Base-by-base conservation (phyloP, 2,797 vertebrate species). In the Thamnophis elegans region DNA sequence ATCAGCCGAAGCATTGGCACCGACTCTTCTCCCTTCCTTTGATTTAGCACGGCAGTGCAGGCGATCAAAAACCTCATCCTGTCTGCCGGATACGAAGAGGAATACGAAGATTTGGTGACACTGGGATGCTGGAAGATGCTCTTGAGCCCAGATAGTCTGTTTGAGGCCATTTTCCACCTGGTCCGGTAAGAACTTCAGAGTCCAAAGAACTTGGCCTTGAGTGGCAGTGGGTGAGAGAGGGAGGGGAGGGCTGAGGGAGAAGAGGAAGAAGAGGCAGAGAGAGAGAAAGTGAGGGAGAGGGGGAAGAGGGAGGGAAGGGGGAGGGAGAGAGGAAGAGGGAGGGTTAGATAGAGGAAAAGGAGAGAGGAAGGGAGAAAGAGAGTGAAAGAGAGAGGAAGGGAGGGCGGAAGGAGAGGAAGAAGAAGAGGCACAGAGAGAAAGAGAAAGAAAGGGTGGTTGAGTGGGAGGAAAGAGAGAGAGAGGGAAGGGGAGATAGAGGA, bases 301-400 rank as follows among this genome's bases (percentile, higher is more conserved):
- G n/a, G n/a, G n/a, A n/a, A n/a, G n/a, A n/a, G n/a, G n/a, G n/a
- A n/a, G n/a, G n/a, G n/a, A n/a, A n/a, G n/a, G n/a, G n/a, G n/a
- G n/a, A n/a, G n/a, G n/a, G n/a, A n/a, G 53, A 56, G 28, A 13
- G 7, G 4, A 5, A 1, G 2, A 0, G 25, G 2, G 0, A 53
- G 51, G 5, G 26, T 47, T 2, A 47, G 4, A 47, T 2, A 47
- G 47, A 47, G 42, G 2, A 47, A 42, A 47, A 42, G 42, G 42
- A 2, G 42, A 47, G 42, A 4, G 42, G 4, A 4, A 47, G 42
- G 3, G 47, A 53, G 51, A 28, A 12, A 1, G 51, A 53, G 11
- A 2, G 12, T 2, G 26, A 1, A 1, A 1, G 58, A 5, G 18
- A 58, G 4, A 12, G 8, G 10, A 8, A 5, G 51, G 10, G 1